Evolutionary conservation across 2,888 invertebrate species (phyloP), one percentile per base, ranked within the genome.

Genomic region (Electrophaes corylata): DNA sequence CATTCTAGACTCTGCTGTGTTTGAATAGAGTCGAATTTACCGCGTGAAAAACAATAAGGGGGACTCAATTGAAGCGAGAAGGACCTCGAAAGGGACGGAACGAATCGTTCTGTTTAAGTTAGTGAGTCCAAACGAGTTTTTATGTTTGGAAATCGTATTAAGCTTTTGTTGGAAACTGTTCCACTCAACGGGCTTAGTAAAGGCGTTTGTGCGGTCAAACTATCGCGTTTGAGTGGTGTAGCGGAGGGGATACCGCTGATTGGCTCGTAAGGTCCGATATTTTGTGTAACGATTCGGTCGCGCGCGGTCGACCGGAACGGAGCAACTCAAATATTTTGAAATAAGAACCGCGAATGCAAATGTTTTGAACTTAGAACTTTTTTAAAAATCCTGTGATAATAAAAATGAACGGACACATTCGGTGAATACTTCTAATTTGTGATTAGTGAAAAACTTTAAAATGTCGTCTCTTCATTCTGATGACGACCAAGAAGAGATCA

Each of bases 401-500:
- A 76, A 79, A 72, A 72, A 67, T 69, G 55, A 59, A 54, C 47
- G 57, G 54, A 62, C 52, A 46, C 56, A 55, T 59, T 55, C 46
- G 44, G 53, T 57, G 57, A 60, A 60, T 51, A n/a, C 4, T 11
- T 11, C 23, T 41, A 54, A 60, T 26, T 43, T 29, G 65, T 65
- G 62, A 54, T 57, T 45, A 51, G 48, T 39, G n/a, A 26, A 39
- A 47, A 57, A 60, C 59, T 60, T 50, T 53, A 46, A 83, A 62
- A 92, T 92, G 92, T 92, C 92, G 64, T 92, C 92, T 53, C 80
- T 91, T 67, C 92, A 92, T 79, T 92, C 93, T 57, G 94, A 94
- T 76, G 94, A 94, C 67, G 94, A 94, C 66, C 94, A 94, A 73
- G 93, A 93, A 66, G 94, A 94, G 85, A 94, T 94, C 69, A 94